Conservation (phyloP, 2,888 invertebrate genomes). For the Osmoderma eremita region DNA sequence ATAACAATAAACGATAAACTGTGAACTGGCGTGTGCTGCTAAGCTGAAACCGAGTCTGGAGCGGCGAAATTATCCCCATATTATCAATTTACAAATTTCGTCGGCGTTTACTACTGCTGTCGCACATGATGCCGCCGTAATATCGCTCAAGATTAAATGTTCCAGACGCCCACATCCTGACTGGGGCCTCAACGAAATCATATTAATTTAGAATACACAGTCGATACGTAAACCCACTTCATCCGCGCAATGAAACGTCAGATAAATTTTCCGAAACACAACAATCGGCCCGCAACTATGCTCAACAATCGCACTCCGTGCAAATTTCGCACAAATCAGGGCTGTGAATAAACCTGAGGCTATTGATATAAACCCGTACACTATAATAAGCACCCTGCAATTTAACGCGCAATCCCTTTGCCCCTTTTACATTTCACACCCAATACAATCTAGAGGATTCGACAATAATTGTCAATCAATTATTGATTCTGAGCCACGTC, state of each 20-base stretch:
- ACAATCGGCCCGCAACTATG: conserved; percentile 55
- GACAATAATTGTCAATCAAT: no score
- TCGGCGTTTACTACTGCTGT: background rate
- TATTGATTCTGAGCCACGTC: background rate
- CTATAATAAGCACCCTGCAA: conserved; percentile 56
- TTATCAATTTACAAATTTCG: conserved; percentile 12
- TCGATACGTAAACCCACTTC: conserved; percentile 30
- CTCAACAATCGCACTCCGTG: conserved; percentile 58
- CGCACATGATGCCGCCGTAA: background rate
- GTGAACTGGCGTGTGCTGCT: background rate
- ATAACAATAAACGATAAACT: background rate
- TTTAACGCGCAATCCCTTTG: conserved; percentile 46
- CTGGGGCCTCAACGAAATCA: conserved; percentile 6
- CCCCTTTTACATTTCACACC: conserved; percentile 22
- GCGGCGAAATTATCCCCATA: background rate
- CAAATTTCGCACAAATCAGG: conserved; percentile 58
- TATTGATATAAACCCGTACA: conserved; percentile 57
- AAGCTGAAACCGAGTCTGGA: background rate
- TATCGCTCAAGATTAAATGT: conserved; percentile 2
- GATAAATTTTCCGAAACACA: conserved; percentile 53
- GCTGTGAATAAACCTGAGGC: conserved; percentile 55
- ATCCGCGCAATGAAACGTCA: conserved; percentile 50
- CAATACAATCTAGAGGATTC: background rate
- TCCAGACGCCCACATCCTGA: background rate
- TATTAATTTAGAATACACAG: conserved; percentile 1